These are phyloP conservation scores for Chymomyza fuscimana DNA, from an alignment of 2,888 invertebrate genomes.

Conservation along the genomic window DNA sequence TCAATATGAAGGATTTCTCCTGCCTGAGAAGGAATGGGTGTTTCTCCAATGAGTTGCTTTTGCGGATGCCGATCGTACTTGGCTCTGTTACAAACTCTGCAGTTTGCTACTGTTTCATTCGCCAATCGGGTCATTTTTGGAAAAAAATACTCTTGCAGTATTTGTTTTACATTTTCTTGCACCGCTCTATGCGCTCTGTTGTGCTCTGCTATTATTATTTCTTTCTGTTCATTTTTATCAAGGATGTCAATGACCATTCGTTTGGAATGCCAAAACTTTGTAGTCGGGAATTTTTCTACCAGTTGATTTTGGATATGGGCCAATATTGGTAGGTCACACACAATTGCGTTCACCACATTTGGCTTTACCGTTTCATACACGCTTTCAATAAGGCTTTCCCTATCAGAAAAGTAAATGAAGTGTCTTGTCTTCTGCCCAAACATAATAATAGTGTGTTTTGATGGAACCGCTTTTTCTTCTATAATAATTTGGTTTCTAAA, in stretches of 20 bases:
- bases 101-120: conserved; percentile 25
- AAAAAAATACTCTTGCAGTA: conserved; percentile 34
- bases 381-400: conserved; percentile 1
- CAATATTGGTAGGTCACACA: conserved; percentile 8
- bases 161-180: conserved; percentile 32
- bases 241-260: conserved; percentile 17
- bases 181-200: conserved; percentile 32
- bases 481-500: too few relatives aligned
- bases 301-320: conserved; percentile 29
- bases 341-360: conserved; percentile 31
- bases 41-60: background rate
- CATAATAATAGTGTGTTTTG: too few relatives aligned
- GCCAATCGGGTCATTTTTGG: conserved; percentile 29
- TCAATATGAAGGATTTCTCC: background rate
- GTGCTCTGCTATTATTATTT: conserved; percentile 23
- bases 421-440: background rate
- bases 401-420: background rate
- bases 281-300: conserved; percentile 27
- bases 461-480: too few relatives aligned
- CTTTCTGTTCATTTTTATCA: conserved; percentile 11
- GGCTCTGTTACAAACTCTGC: conserved; percentile 21
- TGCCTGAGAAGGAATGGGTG: background rate
- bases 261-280: conserved; percentile 23
- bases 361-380: background rate
- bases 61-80: conserved; percentile 13